phyloP scores from a whole-genome alignment of 1,140 invertebrate species.

The Metaphire vulgaris region DNA sequence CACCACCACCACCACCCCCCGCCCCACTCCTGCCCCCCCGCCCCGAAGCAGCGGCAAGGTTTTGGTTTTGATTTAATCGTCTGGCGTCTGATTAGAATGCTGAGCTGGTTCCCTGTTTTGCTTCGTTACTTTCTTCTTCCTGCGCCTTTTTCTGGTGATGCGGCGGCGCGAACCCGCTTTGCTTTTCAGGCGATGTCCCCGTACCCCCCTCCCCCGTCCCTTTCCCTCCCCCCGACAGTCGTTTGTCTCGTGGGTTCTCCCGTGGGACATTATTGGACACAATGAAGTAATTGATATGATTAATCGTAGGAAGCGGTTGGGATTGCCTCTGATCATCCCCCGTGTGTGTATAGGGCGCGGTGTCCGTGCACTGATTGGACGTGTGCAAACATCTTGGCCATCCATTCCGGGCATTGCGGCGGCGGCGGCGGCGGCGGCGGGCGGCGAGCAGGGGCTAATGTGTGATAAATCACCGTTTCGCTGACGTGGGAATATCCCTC shows the following conservation, averaged over 20 bases:
- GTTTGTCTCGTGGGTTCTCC: neutral
- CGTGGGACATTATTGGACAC: neutral
- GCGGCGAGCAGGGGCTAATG: too few species aligned
- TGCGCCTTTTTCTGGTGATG: too few species aligned
- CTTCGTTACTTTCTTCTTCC: too few species aligned
- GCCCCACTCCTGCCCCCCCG: too few species aligned
- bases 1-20: too few species aligned
- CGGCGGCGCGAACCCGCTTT: too few species aligned
- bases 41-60: too few species aligned
- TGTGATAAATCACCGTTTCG: neutral
- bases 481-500: neutral
- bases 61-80: too few species aligned
- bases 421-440: too few species aligned
- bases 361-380: neutral
- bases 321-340: neutral
- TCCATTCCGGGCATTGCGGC: neutral
- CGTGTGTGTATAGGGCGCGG: neutral
- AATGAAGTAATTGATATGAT: constrained; percentile 3
- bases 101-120: too few species aligned
- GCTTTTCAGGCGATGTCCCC: neutral
- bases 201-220: neutral
- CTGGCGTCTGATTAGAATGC: neutral
- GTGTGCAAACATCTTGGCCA: neutral
- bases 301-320: neutral
- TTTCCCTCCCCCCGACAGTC: neutral